A percentile compares a stretch with the other conserved stretches of the same genome.
These are phyloP conservation scores for Teleopsis dalmanni DNA, from an alignment of 1,140 invertebrate genomes.

Conservation along the genomic window DNA sequence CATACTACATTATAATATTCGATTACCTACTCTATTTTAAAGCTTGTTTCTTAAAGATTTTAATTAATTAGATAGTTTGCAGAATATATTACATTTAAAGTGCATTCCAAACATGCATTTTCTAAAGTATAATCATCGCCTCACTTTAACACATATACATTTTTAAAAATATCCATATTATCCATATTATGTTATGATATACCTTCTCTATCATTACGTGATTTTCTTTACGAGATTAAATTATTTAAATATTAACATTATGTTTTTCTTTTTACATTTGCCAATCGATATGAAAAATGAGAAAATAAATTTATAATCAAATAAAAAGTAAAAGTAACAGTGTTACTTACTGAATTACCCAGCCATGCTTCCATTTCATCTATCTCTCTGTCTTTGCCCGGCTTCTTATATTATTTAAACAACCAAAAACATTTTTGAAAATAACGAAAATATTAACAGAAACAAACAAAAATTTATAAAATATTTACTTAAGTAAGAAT, in stretches of 20 bases:
- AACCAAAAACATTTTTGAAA: conserved; percentile 14
- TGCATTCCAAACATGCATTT: no score
- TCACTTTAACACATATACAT: no score
- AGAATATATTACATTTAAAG: no score
- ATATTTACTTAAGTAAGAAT: conserved; percentile 1
- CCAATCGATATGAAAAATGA: background rate
- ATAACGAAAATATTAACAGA: conserved; percentile 19
- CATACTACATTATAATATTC: no score
- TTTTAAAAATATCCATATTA: no score
- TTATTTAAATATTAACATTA: background rate
- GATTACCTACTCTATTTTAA: no score
- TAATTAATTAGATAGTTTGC: no score
- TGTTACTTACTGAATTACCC: conserved; percentile 54
- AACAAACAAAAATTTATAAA: conserved; percentile 20
- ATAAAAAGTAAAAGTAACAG: conserved; percentile 12
- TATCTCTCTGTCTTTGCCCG: conserved; percentile 80
- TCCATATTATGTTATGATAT: no score
- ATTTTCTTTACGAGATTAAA: background rate
- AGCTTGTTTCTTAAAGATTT: no score
- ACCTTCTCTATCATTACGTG: no score
- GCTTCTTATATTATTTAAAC: conserved; percentile 30
- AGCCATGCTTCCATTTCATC: conserved; percentile 93
- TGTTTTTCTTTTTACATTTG: background rate
- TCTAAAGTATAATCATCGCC: no score
- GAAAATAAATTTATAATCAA: conserved; percentile 12